Evolutionary conservation across 2,113 vertebrate species (phyloP).

Genomic region (Grantiella picta): DNA sequence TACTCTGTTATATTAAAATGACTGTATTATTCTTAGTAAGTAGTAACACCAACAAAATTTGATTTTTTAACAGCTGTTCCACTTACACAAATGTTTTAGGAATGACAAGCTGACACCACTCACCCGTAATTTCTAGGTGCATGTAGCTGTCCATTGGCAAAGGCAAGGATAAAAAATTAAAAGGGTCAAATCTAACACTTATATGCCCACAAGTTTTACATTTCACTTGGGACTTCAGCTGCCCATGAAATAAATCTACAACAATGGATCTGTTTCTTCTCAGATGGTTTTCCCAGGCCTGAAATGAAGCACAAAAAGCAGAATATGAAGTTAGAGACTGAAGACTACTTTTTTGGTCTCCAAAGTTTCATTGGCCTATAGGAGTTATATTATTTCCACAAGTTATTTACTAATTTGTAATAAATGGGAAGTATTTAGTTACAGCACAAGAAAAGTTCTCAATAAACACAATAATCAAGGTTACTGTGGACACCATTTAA

Average conservation of each 20-base stretch:
- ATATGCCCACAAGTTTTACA: constrained; percentile 98
- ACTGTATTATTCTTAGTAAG: not conserved
- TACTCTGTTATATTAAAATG: not conserved
- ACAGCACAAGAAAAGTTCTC: not conserved
- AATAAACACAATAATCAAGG: not conserved
- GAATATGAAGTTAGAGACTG: not conserved
- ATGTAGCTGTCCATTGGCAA: constrained; percentile 99
- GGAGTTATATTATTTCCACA: not conserved
- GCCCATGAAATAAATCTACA: constrained; percentile 97
- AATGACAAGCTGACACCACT: not conserved
- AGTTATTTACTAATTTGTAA: not conserved
- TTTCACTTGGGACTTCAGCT: constrained; percentile 97
- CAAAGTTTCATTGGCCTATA: not conserved
- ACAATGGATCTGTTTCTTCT: constrained; percentile 96
- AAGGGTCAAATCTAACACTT: constrained; percentile 96
- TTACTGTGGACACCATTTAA: not conserved
- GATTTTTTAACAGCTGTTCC: not conserved
- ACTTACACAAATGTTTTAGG: not conserved
- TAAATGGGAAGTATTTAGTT: not conserved
- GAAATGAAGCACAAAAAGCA: not conserved
- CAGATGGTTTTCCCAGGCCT: constrained; percentile 99
- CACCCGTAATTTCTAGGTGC: constrained; percentile 98
- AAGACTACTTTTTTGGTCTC: not conserved
- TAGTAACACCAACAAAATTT: not conserved
- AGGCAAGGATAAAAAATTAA: constrained; percentile 97